phyloP scores from a whole-genome alignment of 2,797 vertebrate species.

The Tamandua tetradactyla region DNA sequence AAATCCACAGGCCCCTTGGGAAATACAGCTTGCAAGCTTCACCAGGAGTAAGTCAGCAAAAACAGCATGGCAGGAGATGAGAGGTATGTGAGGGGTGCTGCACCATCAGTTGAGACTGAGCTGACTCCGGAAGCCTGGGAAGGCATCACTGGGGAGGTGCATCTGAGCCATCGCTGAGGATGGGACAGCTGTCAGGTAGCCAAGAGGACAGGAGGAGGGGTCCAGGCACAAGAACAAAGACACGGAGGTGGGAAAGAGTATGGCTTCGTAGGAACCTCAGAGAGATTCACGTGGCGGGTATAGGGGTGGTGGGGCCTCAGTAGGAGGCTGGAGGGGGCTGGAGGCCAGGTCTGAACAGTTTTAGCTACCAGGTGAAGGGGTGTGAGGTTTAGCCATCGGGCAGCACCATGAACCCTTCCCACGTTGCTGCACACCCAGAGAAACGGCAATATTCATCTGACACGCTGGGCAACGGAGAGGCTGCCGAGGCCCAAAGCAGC shows the following conservation, averaged over 20 bases:
- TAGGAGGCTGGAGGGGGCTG: not conserved
- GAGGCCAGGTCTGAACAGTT: not conserved
- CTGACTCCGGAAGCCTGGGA: not conserved
- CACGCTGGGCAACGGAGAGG: not conserved
- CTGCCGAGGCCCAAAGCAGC: fast-evolving
- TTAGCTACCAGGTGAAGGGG: not conserved
- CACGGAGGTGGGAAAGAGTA: not conserved
- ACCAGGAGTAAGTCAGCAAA: not conserved
- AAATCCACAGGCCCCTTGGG: not conserved
- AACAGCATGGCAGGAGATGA: not conserved
- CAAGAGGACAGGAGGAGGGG: not conserved
- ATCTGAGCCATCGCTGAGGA: not conserved
- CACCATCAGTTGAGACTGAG: not conserved
- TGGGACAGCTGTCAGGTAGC: not conserved
- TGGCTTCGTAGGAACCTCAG: not conserved
- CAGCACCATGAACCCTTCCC: not conserved
- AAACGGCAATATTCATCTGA: not conserved
- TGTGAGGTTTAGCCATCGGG: not conserved
- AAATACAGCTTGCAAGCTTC: not conserved
- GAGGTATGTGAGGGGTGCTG: not conserved
- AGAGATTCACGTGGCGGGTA: not conserved
- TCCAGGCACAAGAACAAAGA: not conserved
- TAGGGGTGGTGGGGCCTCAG: not conserved
- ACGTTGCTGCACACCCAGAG: not conserved
- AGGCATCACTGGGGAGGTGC: too few species aligned